Base-by-base conservation (phyloP, 2,113 vertebrate genomes). In the Capra hircus region DNA sequence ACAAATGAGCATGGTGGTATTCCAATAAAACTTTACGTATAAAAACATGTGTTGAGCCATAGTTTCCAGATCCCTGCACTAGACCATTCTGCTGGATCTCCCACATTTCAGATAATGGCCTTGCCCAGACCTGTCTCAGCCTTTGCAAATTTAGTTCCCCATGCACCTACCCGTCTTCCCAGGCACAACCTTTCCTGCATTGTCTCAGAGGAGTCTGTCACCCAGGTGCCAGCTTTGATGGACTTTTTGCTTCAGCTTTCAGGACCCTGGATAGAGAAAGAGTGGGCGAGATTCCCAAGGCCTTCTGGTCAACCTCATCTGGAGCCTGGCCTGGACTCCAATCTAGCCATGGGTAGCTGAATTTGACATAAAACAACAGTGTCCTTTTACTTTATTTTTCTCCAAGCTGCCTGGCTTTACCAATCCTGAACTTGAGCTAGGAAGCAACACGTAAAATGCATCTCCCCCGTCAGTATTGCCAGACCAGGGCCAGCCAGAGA, bases 221-320 rank as follows among this genome's bases (percentile, higher is more conserved):
- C 2, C 7, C 55, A 30, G 11, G 21, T 17, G 3, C 45, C 40
- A 55, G 25, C 3, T 6, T 13, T 21, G 16, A 48, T 48, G 52
- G 5, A 6, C 13, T 30, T 40, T 27, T 2, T 2, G 21, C 21
- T 50, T 78, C 64, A 14, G 0, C 2, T 33, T 88, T 95, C 88
- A 93, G 50, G 33, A 91, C 92, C 60, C 33, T 88, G 71, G 91
- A 89, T 10, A 90, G 67, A 97, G 93, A 14, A 40, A 17, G 5
- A 9, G 11, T 48, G 15, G 3, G 4, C 0, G 1, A 5, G 60
- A 53, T 77, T 28, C 14, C 9, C 8, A 45, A 21, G 21, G 36
- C 13, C 59, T 77, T 95, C 60, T 88, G 71, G 40, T 71, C 83
- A 45, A 10, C 55, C 21, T 62, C 10, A 40, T 45, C 40, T 83